phyloP scores from a whole-genome alignment of 1,140 invertebrate genomes.

The Thrips palmi region DNA sequence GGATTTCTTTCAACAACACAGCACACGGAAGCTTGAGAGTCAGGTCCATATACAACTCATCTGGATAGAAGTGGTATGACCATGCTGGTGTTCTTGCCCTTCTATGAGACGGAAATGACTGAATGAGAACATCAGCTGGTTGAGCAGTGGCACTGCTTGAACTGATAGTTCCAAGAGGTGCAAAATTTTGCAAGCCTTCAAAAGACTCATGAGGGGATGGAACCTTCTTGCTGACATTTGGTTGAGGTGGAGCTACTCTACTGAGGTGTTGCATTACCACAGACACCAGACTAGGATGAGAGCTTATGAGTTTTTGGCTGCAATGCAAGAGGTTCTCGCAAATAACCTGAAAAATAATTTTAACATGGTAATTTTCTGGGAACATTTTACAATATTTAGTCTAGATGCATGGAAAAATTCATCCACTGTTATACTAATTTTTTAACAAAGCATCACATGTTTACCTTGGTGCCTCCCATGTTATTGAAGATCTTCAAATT shows the following conservation, averaged over 20 bases:
- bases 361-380: background rate
- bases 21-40: conserved; percentile 74
- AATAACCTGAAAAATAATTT: conserved; percentile 16
- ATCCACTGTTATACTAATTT: background rate
- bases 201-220: conserved; percentile 27
- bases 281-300: conserved; percentile 27
- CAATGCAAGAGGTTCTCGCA: conserved; percentile 26
- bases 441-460: conserved; percentile 20
- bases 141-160: conserved; percentile 71
- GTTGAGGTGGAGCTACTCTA: conserved; percentile 23
- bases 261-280: conserved; percentile 47
- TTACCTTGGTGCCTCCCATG: conserved; percentile 28
- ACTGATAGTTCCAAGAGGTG: conserved; percentile 61
- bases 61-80: conserved; percentile 85
- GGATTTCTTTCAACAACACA: conserved; percentile 74
- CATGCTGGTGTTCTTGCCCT: conserved; percentile 70
- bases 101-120: conserved; percentile 50
- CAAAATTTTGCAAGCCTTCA: conserved; percentile 68
- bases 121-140: conserved; percentile 68
- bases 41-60: conserved; percentile 72
- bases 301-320: conserved; percentile 27
- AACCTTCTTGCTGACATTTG: conserved; percentile 31
- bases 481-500: conserved; percentile 44
- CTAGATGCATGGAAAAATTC: too few relatives aligned
- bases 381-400: conserved; percentile 10